These are phyloP conservation scores for Sphaeramia orbicularis DNA, from an alignment of 2,797 vertebrate species.

Conservation along the genomic window DNA sequence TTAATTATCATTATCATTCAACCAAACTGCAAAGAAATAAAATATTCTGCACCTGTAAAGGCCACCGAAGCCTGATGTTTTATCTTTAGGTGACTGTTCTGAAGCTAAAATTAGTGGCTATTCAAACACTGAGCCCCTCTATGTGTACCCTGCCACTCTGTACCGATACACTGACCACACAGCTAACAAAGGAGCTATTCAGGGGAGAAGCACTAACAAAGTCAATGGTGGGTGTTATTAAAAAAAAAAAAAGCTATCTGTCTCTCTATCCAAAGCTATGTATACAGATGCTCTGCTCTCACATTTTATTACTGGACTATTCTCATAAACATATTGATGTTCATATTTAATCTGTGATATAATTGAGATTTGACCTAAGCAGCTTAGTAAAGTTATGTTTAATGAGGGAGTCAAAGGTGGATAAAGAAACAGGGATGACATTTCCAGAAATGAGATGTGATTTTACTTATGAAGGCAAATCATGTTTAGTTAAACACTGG, in stretches of 20 bases:
- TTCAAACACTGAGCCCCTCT: conserved; percentile 61
- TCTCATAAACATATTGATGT: background rate
- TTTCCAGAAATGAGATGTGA: conserved; percentile 4
- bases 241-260: conserved; percentile 9
- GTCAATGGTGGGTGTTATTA: conserved; percentile 2
- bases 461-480: background rate
- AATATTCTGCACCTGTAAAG: conserved; percentile 14
- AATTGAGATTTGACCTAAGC: conserved; percentile 1
- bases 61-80: conserved; percentile 36
- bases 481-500: conserved; percentile 9
- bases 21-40: too few relatives aligned
- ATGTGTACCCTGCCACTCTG: conserved; percentile 44
- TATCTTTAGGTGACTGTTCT: conserved; percentile 61
- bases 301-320: background rate
- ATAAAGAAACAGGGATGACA: conserved; percentile 10
- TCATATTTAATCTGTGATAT: conserved; percentile 1
- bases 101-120: conserved; percentile 38
- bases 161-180: conserved; percentile 42
- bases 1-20: too few relatives aligned
- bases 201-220: conserved; percentile 32
- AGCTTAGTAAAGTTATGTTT: background rate
- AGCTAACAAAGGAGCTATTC: conserved; percentile 56
- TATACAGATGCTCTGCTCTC: background rate
- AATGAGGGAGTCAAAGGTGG: conserved; percentile 14
- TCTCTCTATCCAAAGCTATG: conserved; percentile 5